phyloP scores from a whole-genome alignment of 2,113 vertebrate species.

The Neopipo cinnamomea region DNA sequence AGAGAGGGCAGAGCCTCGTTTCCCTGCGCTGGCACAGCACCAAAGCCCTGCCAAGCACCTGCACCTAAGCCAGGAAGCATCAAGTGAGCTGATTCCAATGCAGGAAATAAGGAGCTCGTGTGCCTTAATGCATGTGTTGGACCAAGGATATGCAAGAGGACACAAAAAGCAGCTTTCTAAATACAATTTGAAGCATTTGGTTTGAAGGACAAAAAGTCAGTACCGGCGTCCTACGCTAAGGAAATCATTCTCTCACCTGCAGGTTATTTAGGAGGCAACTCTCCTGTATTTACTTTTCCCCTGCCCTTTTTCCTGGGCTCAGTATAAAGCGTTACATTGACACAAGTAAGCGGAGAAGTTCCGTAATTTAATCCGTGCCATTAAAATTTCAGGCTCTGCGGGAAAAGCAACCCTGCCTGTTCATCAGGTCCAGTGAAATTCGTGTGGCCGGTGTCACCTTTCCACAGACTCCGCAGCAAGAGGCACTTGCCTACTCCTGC shows the following conservation, averaged over 20 bases:
- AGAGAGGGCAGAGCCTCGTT: not conserved
- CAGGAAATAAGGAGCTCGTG: not conserved
- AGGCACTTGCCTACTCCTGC: not conserved
- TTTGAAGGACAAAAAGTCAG: not conserved
- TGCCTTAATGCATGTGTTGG: not conserved
- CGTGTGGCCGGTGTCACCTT: not conserved
- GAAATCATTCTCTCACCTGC: not conserved
- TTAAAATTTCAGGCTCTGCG: conserved; percentile 17
- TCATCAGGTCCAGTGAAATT: not conserved
- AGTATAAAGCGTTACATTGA: not conserved
- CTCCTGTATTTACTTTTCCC: not conserved
- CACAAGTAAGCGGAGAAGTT: conserved; percentile 20
- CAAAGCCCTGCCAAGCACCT: not conserved
- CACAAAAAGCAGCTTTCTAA: not conserved
- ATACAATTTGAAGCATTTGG: not conserved
- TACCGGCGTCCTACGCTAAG: fast-evolving
- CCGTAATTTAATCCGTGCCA: conserved; percentile 38
- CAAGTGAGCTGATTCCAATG: not conserved
- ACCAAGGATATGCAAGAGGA: not conserved
- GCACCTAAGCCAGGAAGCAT: not conserved
- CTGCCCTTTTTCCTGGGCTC: not conserved
- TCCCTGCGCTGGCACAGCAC: not conserved
- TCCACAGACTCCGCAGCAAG: not conserved
- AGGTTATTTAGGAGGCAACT: not conserved
- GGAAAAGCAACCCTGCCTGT: conserved; percentile 43